phyloP scores from a whole-genome alignment of 2,797 vertebrate genomes.

The Betta splendens region DNA sequence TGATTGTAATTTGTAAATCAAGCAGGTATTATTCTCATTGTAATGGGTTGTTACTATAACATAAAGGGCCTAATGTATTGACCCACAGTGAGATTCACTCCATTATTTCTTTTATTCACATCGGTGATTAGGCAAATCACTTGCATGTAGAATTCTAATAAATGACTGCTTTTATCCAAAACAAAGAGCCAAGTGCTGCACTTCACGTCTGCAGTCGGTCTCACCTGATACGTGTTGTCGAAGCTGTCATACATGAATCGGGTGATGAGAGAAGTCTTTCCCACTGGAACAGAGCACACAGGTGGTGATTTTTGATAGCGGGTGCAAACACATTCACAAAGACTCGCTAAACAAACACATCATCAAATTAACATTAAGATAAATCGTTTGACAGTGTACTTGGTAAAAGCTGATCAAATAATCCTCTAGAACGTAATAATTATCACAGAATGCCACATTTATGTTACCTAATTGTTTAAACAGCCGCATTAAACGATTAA shows the following conservation, averaged over 20 bases:
- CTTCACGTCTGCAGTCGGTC: slow-evolving; percentile 8
- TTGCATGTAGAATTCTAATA: not conserved
- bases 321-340: slow-evolving; percentile 1
- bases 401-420: not conserved
- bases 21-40: not conserved
- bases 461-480: not conserved
- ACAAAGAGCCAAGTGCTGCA: not conserved
- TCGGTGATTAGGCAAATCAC: not conserved
- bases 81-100: not conserved
- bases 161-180: not conserved
- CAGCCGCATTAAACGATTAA: not conserved
- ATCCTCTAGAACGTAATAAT: not conserved
- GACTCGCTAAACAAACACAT: not conserved
- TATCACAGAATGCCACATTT: not conserved
- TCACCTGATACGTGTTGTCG: slow-evolving; percentile 87
- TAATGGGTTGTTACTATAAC: slow-evolving; percentile 1
- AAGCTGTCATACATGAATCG: slow-evolving; percentile 88
- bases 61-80: not conserved
- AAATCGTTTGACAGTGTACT: no score
- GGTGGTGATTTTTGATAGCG: slow-evolving; percentile 4
- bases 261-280: slow-evolving; percentile 86
- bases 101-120: not conserved
- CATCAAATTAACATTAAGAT: no score
- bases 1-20: slow-evolving; percentile 15
- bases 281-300: slow-evolving; percentile 76